Conservation (phyloP, 2,113 vertebrate genomes). For the Malurus elegans region DNA sequence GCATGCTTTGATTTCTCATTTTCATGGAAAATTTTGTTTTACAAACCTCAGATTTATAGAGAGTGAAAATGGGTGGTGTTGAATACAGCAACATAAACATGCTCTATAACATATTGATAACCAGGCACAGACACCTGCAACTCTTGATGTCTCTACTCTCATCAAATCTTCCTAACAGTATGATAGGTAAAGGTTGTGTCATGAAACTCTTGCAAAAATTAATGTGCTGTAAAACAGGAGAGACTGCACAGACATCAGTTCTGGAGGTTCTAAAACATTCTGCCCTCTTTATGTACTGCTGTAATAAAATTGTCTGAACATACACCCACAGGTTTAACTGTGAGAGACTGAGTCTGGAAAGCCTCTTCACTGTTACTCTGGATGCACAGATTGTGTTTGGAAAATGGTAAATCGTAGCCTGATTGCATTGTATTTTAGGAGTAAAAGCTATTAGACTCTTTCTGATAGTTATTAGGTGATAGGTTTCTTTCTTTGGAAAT, state of each 20-base stretch:
- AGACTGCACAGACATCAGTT: not conserved
- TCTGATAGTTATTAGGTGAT: not conserved
- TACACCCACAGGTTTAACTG: not conserved
- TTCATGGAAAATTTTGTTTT: not conserved
- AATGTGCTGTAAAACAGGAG: not conserved
- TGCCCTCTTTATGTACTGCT: not conserved
- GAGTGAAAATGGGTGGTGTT: not conserved
- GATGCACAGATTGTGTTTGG: not conserved
- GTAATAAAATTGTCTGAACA: not conserved
- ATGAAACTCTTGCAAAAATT: not conserved
- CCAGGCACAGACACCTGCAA: accelerated
- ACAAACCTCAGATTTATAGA: not conserved
- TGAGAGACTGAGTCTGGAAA: not conserved
- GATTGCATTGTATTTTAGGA: not conserved
- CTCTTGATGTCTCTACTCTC: not conserved
- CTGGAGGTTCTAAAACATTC: not conserved
- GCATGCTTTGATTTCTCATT: not conserved
- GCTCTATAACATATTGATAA: not conserved
- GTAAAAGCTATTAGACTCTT: not conserved
- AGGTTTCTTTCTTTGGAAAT: not conserved
- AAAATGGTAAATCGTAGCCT: not conserved
- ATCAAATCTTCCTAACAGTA: not conserved
- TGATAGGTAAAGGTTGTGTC: not conserved
- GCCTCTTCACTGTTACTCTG: not conserved
- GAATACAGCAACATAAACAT: not conserved